A percentile compares a stretch with the other conserved stretches of the same genome.
phyloP scores from a whole-genome alignment of 2,113 vertebrate species.

The Leptobrachium ailaonicum region DNA sequence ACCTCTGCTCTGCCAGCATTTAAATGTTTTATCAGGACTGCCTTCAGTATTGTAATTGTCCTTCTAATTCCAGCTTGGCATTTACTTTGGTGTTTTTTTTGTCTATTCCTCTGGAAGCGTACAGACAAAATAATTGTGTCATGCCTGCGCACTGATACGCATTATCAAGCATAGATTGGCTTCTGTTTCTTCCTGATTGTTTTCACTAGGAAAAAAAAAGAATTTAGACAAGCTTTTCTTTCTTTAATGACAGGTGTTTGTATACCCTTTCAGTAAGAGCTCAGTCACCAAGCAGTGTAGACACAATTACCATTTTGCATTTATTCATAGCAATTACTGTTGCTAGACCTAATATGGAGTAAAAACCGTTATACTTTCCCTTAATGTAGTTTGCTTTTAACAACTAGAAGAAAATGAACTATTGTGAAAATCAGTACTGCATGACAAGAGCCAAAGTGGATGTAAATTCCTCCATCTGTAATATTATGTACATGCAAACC shows the following conservation, averaged over 20 bases:
- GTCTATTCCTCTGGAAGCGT: neutral
- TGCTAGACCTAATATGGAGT: neutral
- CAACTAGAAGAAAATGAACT: conserved; percentile 17
- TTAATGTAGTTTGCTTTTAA: conserved; percentile 7
- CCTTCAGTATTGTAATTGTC: too few species aligned
- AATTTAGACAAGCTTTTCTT: conserved; percentile 6
- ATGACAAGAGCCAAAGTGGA: conserved; percentile 9
- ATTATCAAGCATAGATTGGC: conserved; percentile 14
- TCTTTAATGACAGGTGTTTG: conserved; percentile 33
- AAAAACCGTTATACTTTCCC: conserved; percentile 14
- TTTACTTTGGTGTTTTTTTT: conserved; percentile 2
- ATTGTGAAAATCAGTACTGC: neutral
- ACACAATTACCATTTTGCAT: conserved; percentile 32
- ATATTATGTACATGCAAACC: neutral
- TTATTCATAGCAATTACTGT: neutral
- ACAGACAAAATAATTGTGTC: neutral
- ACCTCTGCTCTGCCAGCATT: too few species aligned
- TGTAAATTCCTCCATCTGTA: neutral
- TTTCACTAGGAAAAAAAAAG: neutral
- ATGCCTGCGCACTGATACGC: neutral
- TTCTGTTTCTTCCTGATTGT: conserved; percentile 11
- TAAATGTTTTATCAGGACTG: too few species aligned
- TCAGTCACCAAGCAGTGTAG: conserved; percentile 8
- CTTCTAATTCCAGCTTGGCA: conserved; percentile 23
- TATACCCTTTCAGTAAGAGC: conserved; percentile 1